A percentile compares a stretch with the other conserved stretches of the same genome.
These are phyloP conservation scores for Ptychadena robeensis DNA, from an alignment of 2,797 vertebrate species.

Conservation along the genomic window DNA sequence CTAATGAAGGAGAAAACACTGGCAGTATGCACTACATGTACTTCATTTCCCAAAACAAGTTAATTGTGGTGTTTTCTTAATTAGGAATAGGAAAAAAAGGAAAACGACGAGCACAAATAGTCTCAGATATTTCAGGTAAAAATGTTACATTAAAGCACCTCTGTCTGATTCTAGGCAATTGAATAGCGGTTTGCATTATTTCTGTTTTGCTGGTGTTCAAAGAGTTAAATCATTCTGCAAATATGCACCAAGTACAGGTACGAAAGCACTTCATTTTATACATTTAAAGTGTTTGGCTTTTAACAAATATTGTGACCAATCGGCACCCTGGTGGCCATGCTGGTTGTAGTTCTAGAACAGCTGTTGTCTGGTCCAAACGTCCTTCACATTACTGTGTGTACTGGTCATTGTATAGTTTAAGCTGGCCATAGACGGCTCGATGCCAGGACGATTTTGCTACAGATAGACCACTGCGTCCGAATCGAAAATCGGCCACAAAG, in stretches of 20 bases:
- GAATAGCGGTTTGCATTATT: neutral
- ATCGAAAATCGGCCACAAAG: too few relatives aligned
- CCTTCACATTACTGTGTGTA: neutral
- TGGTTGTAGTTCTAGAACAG: neutral
- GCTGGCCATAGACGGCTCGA: too few relatives aligned
- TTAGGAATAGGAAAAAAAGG: too few relatives aligned
- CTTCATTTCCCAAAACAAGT: too few relatives aligned
- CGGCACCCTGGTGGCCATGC: neutral
- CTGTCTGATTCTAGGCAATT: neutral
- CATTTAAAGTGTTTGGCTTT: too few relatives aligned
- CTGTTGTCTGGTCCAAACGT: neutral
- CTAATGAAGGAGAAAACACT: neutral
- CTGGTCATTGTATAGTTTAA: neutral
- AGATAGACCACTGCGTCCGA: too few relatives aligned
- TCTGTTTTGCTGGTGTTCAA: neutral
- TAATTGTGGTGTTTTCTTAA: too few relatives aligned
- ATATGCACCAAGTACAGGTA: neutral
- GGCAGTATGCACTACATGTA: neutral
- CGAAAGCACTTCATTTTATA: too few relatives aligned
- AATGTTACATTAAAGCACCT: neutral
- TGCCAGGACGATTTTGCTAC: too few relatives aligned
- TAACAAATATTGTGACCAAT: too few relatives aligned
- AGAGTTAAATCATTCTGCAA: neutral
- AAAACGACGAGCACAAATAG: too few relatives aligned
- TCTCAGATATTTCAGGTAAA: too few relatives aligned